Conservation (phyloP, 2,888 invertebrate genomes). For the Theodoxus fluviatilis region DNA sequence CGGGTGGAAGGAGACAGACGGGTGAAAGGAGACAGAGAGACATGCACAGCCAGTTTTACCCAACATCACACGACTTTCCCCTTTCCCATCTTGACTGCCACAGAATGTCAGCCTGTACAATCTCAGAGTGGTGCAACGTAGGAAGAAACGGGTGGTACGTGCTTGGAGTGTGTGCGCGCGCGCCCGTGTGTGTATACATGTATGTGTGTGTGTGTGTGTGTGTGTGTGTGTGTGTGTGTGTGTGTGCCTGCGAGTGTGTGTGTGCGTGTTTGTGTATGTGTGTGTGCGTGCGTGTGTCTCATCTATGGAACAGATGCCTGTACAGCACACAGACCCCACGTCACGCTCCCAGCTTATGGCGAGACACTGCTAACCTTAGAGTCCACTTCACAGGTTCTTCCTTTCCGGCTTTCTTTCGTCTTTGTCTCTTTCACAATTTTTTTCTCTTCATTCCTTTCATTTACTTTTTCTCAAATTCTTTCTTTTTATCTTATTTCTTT, state of each 20-base stretch:
- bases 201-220: conserved; percentile 29
- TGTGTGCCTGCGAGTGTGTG: background rate
- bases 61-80: too few relatives aligned
- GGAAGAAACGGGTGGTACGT: background rate
- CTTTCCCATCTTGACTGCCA: too few relatives aligned
- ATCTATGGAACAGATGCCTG: background rate
- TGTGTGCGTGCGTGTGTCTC: background rate
- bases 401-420: too few relatives aligned
- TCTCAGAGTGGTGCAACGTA: background rate
- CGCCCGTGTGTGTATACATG: conserved; percentile 21
- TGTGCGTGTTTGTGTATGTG: conserved; percentile 10
- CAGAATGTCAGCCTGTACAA: too few relatives aligned
- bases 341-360: too few relatives aligned
- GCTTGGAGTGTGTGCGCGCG: background rate
- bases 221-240: conserved; percentile 13
- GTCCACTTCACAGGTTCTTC: too few relatives aligned
- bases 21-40: too few relatives aligned
- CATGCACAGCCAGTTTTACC: too few relatives aligned
- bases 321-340: background rate
- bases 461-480: background rate
- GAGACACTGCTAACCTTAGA: too few relatives aligned
- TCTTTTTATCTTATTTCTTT: background rate
- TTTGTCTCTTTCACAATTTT: too few relatives aligned
- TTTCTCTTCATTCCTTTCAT: background rate
- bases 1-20: too few relatives aligned